phyloP scores from a whole-genome alignment of 2,888 invertebrate genomes.

The Rotaria macrura region DNA sequence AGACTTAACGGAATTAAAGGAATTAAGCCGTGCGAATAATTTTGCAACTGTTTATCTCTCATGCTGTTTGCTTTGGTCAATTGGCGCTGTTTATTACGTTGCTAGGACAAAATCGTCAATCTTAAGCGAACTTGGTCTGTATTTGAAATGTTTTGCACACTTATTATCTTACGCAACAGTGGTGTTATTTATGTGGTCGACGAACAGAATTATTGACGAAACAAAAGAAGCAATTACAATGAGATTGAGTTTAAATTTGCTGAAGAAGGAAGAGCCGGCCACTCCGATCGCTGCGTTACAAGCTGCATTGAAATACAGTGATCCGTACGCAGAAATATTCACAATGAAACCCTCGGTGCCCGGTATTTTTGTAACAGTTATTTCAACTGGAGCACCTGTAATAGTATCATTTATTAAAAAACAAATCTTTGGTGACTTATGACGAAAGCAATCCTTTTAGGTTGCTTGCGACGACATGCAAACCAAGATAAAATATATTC shows the following conservation, averaged over 20 bases:
- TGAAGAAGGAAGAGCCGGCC: background rate
- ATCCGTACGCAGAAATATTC: background rate
- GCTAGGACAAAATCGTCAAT: background rate
- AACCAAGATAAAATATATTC: background rate
- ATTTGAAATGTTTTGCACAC: background rate
- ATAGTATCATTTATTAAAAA: background rate
- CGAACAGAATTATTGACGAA: background rate
- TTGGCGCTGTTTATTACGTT: background rate
- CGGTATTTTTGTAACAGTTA: background rate
- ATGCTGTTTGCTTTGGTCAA: background rate
- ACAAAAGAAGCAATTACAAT: background rate
- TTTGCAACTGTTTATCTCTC: background rate
- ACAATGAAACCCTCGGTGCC: background rate
- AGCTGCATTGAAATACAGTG: background rate
- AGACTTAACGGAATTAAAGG: too few relatives aligned
- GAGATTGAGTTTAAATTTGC: background rate
- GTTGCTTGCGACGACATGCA: background rate
- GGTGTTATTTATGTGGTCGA: background rate
- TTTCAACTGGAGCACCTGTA: background rate
- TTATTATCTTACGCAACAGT: background rate
- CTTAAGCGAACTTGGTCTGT: background rate
- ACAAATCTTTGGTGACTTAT: background rate
- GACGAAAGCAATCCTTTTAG: background rate
- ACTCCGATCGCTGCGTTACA: background rate
- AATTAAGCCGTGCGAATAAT: background rate